Base-by-base conservation (phyloP, 2,888 invertebrate genomes). In the Ennomos fuscantarius region DNA sequence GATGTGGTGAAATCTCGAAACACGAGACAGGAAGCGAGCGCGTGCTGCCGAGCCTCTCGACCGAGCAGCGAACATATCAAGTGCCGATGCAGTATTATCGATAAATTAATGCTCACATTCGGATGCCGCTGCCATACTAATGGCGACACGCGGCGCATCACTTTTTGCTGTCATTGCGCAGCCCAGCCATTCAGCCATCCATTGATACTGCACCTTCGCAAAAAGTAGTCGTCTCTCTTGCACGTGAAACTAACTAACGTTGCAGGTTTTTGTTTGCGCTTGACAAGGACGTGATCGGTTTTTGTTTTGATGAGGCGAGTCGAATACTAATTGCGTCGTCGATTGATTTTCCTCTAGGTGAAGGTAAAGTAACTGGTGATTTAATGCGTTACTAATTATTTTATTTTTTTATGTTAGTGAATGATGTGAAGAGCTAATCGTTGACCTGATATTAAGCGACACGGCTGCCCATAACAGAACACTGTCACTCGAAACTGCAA, bases 101-200 rank as follows among this genome's bases (percentile, higher is more conserved):
- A 88, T 90, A 91, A 91, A 91, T 91, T 87, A 87, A 89, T 87
- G 88, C 86, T 87, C 82, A 85, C 87, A 86, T 84, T 82, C 80
- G 84, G 72, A 80, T 75, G 77, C 82, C 79, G 79, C 80, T 78
- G 74, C 83, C 89, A 91, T 91, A 92, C 89, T 91, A 89, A 91
- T 89, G 86, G 74, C 80, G 86, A 87, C 90, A 91, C 89, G 89
- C 86, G 84, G 87, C 82, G 82, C 69, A 70, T 73, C 76, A 71
- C 82, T 89, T 91, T 89, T 91, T 89, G 55, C 47, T 12, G 37
- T 10, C 37, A 46, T 53, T 54, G 79, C 70, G 44, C 58, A 55
- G 45, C 64, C 72, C 64, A 70, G 76, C 80, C 90, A 90, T 90
- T 89, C 88, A 89, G 78, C 79, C 82, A 76, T 83, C 88, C 91